Base-by-base conservation (phyloP, 53 echinoderm and acorn worm genomes). In the Holothuria scabra region DNA sequence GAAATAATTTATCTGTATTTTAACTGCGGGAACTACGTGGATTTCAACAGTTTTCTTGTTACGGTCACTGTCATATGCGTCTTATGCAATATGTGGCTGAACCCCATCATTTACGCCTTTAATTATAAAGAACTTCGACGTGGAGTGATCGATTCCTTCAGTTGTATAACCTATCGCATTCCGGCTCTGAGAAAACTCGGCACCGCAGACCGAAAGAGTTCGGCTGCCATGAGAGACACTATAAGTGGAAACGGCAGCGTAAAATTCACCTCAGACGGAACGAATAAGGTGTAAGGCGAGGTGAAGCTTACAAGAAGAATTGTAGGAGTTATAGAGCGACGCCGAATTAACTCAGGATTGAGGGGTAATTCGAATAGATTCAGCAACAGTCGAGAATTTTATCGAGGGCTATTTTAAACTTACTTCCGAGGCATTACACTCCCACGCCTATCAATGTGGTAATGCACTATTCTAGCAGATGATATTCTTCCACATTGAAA, bases 51-150 rank as follows among this genome's bases (percentile, higher is more conserved):
- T 35, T 89, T 89, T 38, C 63, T 91, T 49, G 88, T 67, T 64
- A 84, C 91, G 22, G 44, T 86, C 18, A 93, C 95, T 13, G 91
- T 95, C 13, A 68, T 95, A 25, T 90, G 83, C 67, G 95, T 92
- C 12, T 52, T 92, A 37, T 91, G 91, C 68, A 95, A 95, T 60
- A 95, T 95, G 95, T 93, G 93, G 52, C 80, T 95, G 5, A 95
- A 95, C 57, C 95, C 95, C 3, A 92, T 95, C 21, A 91, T 95
- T 14, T 95, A 95, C 65, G 91, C 95, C 19, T 89, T 95, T 56
- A 87, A 91, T 60, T 95, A 91, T 60, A 88, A 93, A 20, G 93
- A 93, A 34, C 86, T 95, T 22, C 88, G 93, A 16, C 65, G 82
- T 5, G 89, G 83, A 25, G 63, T 94, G 41, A 74, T 89, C 11